phyloP scores from a whole-genome alignment of 2,113 vertebrate species.

The Zapus hudsonius region DNA sequence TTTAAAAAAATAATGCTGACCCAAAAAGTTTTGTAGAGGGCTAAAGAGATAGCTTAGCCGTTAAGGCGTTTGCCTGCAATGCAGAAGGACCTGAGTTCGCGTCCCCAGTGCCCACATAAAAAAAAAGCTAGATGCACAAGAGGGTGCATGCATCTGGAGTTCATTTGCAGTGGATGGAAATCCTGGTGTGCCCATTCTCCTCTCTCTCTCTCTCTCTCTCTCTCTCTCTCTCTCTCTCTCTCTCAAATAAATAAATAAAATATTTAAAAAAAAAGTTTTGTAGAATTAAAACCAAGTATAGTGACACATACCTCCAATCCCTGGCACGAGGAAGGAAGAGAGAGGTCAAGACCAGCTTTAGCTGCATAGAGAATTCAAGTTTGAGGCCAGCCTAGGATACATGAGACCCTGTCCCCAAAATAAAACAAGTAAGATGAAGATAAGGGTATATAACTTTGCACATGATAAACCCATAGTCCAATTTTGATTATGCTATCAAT shows the following conservation, averaged over 20 bases:
- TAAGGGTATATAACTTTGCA: not conserved
- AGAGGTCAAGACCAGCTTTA: not conserved
- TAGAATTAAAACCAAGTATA: not conserved
- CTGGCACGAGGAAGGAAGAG: not conserved
- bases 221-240: too few relatives aligned
- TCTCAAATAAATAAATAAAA: too few relatives aligned
- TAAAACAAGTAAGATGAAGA: not conserved
- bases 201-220: too few relatives aligned
- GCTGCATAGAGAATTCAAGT: not conserved
- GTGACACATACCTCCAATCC: not conserved
- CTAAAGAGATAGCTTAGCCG: too few relatives aligned
- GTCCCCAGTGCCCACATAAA: too few relatives aligned
- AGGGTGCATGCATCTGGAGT: too few relatives aligned
- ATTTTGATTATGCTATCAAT: not conserved
- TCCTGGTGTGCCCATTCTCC: too few relatives aligned
- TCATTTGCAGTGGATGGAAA: too few relatives aligned
- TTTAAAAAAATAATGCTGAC: not conserved
- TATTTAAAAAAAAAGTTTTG: constrained; percentile 18
- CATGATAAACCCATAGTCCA: too few relatives aligned
- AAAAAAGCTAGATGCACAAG: too few relatives aligned
- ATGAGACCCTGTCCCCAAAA: not conserved
- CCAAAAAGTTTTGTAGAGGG: not conserved
- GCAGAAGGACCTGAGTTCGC: too few relatives aligned
- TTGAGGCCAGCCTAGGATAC: not conserved
- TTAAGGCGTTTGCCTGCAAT: too few relatives aligned